Conservation (phyloP, 2,888 invertebrate species). For the Diogma glabrata region DNA sequence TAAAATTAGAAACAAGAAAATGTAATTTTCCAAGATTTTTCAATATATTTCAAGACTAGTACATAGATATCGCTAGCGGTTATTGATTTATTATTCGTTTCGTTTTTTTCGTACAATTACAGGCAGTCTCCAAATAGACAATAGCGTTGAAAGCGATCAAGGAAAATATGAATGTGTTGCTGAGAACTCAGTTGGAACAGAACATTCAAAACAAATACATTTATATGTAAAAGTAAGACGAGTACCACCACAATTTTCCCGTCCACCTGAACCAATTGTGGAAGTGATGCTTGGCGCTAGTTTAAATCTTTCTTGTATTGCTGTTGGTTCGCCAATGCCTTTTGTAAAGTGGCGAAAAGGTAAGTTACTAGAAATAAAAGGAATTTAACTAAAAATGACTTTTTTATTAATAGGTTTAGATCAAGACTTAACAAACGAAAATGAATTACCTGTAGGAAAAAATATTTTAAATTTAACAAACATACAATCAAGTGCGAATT, state of each 20-base stretch:
- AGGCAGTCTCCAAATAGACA: conserved; percentile 66
- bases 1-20: too few relatives aligned
- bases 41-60: too few relatives aligned
- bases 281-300: conserved; percentile 88
- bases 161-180: conserved; percentile 96
- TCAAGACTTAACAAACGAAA: conserved; percentile 78
- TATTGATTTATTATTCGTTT: too few relatives aligned
- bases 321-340: conserved; percentile 97
- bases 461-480: conserved; percentile 79
- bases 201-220: conserved; percentile 79
- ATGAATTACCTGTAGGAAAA: conserved; percentile 70
- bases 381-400: background rate
- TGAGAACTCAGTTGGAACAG: conserved; percentile 84
- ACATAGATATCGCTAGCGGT: too few relatives aligned
- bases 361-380: conserved; percentile 22
- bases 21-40: too few relatives aligned
- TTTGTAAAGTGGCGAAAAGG: conserved; percentile 87
- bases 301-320: conserved; percentile 90
- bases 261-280: conserved; percentile 70
- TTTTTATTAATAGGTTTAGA: conserved; percentile 38
- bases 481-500: conserved; percentile 87
- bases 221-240: conserved; percentile 93
- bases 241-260: conserved; percentile 91
- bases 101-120: conserved; percentile 12
- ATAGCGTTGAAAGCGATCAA: conserved; percentile 82